Evolutionary conservation across 2,113 vertebrate genomes (phyloP), one percentile per base, ranked within the genome.

Genomic region (Mesoclemmys tuberculata): DNA sequence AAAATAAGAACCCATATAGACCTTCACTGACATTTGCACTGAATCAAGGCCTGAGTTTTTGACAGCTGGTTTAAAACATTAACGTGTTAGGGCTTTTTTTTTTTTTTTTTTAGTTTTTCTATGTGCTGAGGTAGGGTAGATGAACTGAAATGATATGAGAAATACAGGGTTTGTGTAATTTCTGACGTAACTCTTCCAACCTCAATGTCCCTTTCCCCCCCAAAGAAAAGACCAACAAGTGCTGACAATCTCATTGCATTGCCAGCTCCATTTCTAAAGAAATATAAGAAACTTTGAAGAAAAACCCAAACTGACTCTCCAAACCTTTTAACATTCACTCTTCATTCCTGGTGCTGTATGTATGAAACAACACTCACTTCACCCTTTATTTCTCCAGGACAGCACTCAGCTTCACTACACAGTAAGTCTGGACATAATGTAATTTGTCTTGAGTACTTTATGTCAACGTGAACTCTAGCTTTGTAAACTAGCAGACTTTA

Each of bases 331-430:
- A 26, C 29, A 61, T 1, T 10, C 92, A 89, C 38, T 55, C 74
- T 26, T 49, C 61, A 54, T 79, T 18, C 48, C 21, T 35, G 58
- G 51, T 46, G 44, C 56, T 56, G 19, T 5, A 71, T 4, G 14
- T 22, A 21, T 78, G 31, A n/a, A 48, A 27, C 44, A 92, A 51
- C 18, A 74, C 26, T n/a, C 85, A 18, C 1, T 0, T 9, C 46
- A 29, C 18, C 21, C 21, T 64, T 54, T 24, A 44, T 86, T 1
- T 0, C 19, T 78, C n/a, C 0, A 2, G 54, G 51, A 10, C 0
- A 0, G 19, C 24, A 84, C 38, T 80, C 14, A 0, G 41, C 82
- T 78, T 52, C 79, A 41, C 74, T 48, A 6, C 64, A 22, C n/a
- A 71, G 35, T 71, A 35, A 19, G 44, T 85, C 44, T 74, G 51